Base-by-base conservation (phyloP, 2,888 invertebrate species). In the Tanaodytes sp. region DNA sequence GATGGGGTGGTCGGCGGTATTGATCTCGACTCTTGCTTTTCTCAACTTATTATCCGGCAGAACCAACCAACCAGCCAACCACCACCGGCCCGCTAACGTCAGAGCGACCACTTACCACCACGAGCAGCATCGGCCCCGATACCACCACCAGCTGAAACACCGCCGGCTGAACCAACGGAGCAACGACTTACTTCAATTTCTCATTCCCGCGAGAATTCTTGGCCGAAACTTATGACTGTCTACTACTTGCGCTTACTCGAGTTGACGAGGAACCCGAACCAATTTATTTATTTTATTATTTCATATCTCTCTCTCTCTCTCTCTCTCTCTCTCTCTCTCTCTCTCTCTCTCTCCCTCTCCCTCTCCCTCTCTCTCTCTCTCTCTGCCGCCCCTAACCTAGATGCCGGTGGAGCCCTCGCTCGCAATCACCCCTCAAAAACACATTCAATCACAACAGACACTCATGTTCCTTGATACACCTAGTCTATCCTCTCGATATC, bases 11-110 rank as follows among this genome's bases (percentile, higher is more conserved):
- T 81, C 78, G 82, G 79, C 81, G 82, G 84, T 84, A 84, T 84
- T 84, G 84, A 84, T 84, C 84, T 82, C 79, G 82, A 82, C 84
- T 84, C 84, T 83, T 83, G 82, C 82, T 82, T 84, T 84, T 83
- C 83, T 84, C 79, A 82, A 84, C 82, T 83, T 84, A 83, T 83
- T 84, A 83, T 83, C 81, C 82, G 74, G 76, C 79, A 77, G 80
- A 80, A 81, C 79, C 80, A 77, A 76, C 75, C 69, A 78, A 59
- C 64, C 73, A 79, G 58, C 66, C 55, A 67, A 69, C 77, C 79
- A 76, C 78, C 73, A 80, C 77, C 75, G 72, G 65, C 63, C 39
- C 75, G 69, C 72, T 59, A 67, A 71, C 70, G 63, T 65, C 69
- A 63, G 69, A 74, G 67, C 75, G 77, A 73, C 75, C 77, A 76